Evolutionary conservation across 2,888 invertebrate genomes (phyloP), one percentile per base, ranked within the genome.

Genomic region (Tribolium freemani): DNA sequence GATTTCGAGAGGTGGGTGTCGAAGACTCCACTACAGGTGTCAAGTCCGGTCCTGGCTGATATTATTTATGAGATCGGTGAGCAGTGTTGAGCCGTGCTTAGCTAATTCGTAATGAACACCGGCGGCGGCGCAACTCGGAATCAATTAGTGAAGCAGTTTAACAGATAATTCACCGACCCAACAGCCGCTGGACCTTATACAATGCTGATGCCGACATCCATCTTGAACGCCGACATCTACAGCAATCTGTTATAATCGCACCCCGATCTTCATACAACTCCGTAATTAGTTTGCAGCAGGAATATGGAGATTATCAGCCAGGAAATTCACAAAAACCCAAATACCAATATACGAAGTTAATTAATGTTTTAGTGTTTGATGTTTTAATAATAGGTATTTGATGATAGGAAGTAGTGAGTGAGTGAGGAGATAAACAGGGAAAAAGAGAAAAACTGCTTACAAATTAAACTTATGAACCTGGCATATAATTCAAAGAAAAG

Each of bases 51-150:
- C 60, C 69, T 69, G 69, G 31, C 31, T 30, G 56, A 30, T 67
- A 73, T 75, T 74, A 72, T 74, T 74, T 74, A 74, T 75, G 68
- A 63, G 73, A 58, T 56, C 57, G 54, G 73, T 73, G 71, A 71
- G 54, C 71, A 64, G 73, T 74, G 76, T 71, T 74, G 76, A 75
- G 76, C 74, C 67, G 72, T 75, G 74, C 76, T 73, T 73, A 71
- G 76, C 76, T 76, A 76, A 76, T 76, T 74, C 69, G 69, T 76
- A 76, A 73, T 76, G 73, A 75, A 76, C 69, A 75, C 76, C 76
- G 70, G 76, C 71, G 72, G 72, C 74, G 75, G 71, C 69, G 71
- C 73, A 73, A 56, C 74, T 75, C 71, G 69, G 54, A 76, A 76
- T 76, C 76, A 76, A 76, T 76, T 76, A 75, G 72, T 69, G 76